phyloP scores from a whole-genome alignment of 2,888 invertebrate genomes.

The Hydriomena furcata region DNA sequence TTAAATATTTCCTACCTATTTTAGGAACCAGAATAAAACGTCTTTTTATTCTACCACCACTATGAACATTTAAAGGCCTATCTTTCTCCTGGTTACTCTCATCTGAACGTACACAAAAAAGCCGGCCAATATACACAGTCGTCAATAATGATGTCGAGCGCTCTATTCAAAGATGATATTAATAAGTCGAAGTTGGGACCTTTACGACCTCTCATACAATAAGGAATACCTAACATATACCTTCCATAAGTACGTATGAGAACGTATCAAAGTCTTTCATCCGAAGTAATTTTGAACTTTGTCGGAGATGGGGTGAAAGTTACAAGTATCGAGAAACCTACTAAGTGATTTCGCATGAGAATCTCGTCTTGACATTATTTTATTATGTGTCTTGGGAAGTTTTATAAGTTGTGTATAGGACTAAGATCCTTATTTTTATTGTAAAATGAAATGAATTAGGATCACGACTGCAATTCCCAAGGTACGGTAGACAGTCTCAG shows the following conservation, averaged over 20 bases:
- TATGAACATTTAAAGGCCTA: no score
- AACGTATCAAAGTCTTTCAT: slow-evolving; percentile 23
- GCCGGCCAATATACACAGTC: slow-evolving; percentile 42
- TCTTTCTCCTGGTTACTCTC: slow-evolving; percentile 6
- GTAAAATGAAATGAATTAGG: no score
- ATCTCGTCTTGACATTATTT: slow-evolving; percentile 17
- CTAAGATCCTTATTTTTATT: no score
- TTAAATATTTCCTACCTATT: no score
- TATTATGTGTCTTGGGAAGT: slow-evolving; percentile 17
- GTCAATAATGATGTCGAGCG: slow-evolving; percentile 51
- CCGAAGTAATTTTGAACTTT: slow-evolving; percentile 27
- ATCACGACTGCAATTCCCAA: no score
- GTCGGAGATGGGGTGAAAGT: slow-evolving; percentile 23
- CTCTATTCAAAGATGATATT: slow-evolving; percentile 55
- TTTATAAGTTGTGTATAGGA: slow-evolving; percentile 6
- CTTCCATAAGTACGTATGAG: background rate
- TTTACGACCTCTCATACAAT: slow-evolving; percentile 28
- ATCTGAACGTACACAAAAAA: slow-evolving; percentile 34
- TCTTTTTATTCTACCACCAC: no score
- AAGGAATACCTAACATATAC: slow-evolving; percentile 14
- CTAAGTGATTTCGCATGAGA: slow-evolving; percentile 22
- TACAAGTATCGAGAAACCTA: slow-evolving; percentile 10
- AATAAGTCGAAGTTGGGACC: slow-evolving; percentile 46
- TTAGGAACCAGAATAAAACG: no score
- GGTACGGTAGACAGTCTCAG: no score